A percentile compares a stretch with the other conserved stretches of the same genome.
These are phyloP conservation scores for Bombus waltoni DNA, from an alignment of 1,140 invertebrate genomes.

Conservation along the genomic window DNA sequence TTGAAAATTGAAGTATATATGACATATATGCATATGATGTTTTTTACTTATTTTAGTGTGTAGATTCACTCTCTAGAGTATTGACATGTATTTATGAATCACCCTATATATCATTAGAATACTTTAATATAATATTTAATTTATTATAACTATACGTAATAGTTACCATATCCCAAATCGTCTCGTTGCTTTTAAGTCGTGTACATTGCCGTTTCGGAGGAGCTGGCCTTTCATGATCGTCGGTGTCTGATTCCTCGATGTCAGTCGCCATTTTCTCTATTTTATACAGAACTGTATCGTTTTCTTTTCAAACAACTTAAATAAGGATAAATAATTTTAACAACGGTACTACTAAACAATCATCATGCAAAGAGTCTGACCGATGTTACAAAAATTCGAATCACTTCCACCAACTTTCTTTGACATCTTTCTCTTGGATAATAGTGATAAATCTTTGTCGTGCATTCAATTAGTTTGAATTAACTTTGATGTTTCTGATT, in stretches of 20 bases:
- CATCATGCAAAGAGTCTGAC: neutral
- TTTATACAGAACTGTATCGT: conserved; percentile 21
- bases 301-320: neutral
- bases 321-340: neutral
- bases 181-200: conserved; percentile 54
- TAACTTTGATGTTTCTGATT: neutral
- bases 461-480: neutral
- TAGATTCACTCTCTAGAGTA: too few relatives aligned
- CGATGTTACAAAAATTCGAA: neutral
- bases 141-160: neutral
- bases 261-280: conserved; percentile 78
- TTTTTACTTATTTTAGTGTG: too few relatives aligned
- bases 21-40: too few relatives aligned
- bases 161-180: conserved; percentile 69
- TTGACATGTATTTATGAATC: too few relatives aligned
- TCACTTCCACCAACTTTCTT: neutral
- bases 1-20: too few relatives aligned
- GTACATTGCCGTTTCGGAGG: conserved; percentile 75
- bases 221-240: conserved; percentile 72
- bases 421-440: neutral
- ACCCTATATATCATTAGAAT: too few relatives aligned
- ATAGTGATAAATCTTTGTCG: neutral
- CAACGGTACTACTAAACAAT: neutral
- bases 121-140: too few relatives aligned
- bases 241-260: conserved; percentile 77